Evolutionary conservation across 2,888 invertebrate genomes (phyloP).

Genomic region (Thera obeliscata): DNA sequence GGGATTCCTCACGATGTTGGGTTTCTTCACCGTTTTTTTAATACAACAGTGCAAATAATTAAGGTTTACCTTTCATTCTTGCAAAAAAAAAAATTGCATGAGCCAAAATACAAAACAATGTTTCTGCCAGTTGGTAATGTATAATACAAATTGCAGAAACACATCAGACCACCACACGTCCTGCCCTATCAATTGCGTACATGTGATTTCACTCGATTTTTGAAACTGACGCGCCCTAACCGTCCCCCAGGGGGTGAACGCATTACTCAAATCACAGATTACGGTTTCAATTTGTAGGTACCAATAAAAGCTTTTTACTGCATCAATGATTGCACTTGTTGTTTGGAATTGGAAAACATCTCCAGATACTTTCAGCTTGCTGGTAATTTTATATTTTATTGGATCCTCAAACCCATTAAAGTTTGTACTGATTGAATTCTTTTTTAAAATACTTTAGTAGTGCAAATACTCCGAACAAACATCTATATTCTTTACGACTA

Average conservation of each 20-base stretch:
- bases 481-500: no score
- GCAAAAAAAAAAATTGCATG: neutral
- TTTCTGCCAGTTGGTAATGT: constrained; percentile 40
- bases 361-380: neutral
- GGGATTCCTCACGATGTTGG: no score
- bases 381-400: neutral
- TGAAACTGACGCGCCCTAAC: constrained; percentile 79
- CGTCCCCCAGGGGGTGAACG: constrained; percentile 56
- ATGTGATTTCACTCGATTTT: constrained; percentile 83
- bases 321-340: constrained; percentile 37
- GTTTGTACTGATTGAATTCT: no score
- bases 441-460: no score
- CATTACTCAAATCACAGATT: constrained; percentile 75
- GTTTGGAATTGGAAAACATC: constrained; percentile 3
- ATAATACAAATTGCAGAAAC: constrained; percentile 46
- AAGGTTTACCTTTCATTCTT: neutral
- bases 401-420: no score
- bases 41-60: no score
- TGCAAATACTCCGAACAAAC: no score
- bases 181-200: constrained; percentile 77
- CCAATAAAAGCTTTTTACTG: constrained; percentile 45
- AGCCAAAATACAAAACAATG: neutral
- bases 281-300: constrained; percentile 52
- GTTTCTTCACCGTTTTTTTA: no score
- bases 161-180: constrained; percentile 44